Conservation (phyloP, 2,113 vertebrate genomes). For the Stigmatopora argus region DNA sequence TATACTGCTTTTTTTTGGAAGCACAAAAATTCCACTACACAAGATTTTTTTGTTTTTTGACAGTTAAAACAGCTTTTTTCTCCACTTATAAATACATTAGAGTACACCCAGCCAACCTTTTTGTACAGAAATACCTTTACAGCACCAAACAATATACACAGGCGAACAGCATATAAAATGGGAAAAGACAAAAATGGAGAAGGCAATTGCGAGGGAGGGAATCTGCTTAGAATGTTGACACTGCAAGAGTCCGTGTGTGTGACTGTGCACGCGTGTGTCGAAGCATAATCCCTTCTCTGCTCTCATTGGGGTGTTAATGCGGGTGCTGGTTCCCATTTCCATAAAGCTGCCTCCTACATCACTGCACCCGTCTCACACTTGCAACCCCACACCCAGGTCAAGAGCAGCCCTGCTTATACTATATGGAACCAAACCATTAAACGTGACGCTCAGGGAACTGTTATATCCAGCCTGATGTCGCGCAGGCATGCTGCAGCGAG, state of each 20-base stretch:
- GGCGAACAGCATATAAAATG: neutral
- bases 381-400: conserved; percentile 49
- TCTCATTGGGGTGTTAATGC: conserved; percentile 65
- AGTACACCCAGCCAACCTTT: too few species aligned
- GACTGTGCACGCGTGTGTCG: conserved; percentile 49
- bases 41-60: too few species aligned
- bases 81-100: too few species aligned
- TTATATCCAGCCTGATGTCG: conserved; percentile 47
- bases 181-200: conserved; percentile 15
- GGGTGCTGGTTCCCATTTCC: conserved; percentile 66
- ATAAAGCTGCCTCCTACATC: conserved; percentile 68
- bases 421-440: conserved; percentile 55
- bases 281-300: conserved; percentile 59
- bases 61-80: too few species aligned
- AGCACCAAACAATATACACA: neutral
- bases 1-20: too few species aligned
- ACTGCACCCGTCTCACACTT: conserved; percentile 55
- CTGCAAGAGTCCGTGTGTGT: conserved; percentile 54
- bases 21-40: too few species aligned
- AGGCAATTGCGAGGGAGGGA: conserved; percentile 49
- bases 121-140: neutral
- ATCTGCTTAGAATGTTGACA: conserved; percentile 65
- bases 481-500: conserved; percentile 36
- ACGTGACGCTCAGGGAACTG: conserved; percentile 48
- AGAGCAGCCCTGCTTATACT: conserved; percentile 30